Conservation (phyloP, 2,113 vertebrate species). For the Larimichthys polyactis region DNA sequence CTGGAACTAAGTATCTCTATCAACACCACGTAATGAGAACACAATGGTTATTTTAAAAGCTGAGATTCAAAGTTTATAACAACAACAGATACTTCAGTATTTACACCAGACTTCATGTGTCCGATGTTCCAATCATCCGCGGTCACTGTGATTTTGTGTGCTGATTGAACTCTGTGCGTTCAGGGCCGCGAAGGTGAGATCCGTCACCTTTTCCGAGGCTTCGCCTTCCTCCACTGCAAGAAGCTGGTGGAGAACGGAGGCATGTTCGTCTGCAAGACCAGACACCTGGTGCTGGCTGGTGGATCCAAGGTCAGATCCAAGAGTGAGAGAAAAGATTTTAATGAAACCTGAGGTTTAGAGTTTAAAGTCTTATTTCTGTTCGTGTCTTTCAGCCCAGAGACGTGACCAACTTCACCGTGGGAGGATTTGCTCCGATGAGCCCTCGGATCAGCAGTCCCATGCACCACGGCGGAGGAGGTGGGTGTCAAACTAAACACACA, state of each 20-base stretch:
- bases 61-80: no score
- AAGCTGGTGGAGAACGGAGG: constrained; percentile 96
- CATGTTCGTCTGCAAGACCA: constrained; percentile 96
- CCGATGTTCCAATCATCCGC: no score
- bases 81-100: no score
- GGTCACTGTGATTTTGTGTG: no score
- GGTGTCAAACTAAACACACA: constrained; percentile 12
- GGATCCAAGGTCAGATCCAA: constrained; percentile 90
- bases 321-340: no score
- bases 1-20: not conserved
- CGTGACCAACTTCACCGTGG: constrained; percentile 93
- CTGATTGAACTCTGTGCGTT: not conserved
- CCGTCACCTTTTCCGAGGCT: constrained; percentile 91
- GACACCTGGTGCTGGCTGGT: constrained; percentile 92
- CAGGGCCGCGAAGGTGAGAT: constrained; percentile 96
- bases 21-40: not conserved
- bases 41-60: not conserved
- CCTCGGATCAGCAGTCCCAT: constrained; percentile 96
- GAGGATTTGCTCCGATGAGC: constrained; percentile 94
- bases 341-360: no score
- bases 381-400: constrained; percentile 88
- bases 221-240: constrained; percentile 97
- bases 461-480: constrained; percentile 91
- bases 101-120: no score
- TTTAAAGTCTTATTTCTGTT: not conserved